A percentile compares a stretch with the other conserved stretches of the same genome.
Conservation (phyloP, 2,797 vertebrate genomes). For the Sebastes wilsoni region DNA sequence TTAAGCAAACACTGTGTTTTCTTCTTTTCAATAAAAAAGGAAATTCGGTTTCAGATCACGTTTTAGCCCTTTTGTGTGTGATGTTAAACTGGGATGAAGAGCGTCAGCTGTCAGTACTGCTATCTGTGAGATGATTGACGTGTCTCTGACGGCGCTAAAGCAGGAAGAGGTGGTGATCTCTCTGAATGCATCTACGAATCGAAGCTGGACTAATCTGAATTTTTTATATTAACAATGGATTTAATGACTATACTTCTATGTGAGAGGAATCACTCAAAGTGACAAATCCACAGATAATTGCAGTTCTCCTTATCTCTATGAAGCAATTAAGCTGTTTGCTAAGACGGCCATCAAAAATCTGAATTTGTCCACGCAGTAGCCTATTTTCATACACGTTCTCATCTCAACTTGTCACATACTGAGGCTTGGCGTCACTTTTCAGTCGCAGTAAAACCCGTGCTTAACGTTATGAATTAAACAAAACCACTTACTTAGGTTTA, state of each 20-base stretch:
- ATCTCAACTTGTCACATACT: too few relatives aligned
- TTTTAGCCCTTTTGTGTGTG: constrained; percentile 11
- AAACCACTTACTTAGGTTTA: not conserved
- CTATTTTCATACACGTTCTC: too few relatives aligned
- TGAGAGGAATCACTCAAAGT: not conserved
- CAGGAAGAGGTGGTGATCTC: not conserved
- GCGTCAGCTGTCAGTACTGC: constrained; percentile 40
- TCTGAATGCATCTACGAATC: not conserved
- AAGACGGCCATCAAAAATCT: not conserved
- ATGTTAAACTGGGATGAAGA: constrained; percentile 8
- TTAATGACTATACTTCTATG: not conserved
- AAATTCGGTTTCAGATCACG: not conserved
- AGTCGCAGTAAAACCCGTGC: too few relatives aligned
- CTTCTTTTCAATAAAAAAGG: not conserved
- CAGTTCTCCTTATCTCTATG: not conserved
- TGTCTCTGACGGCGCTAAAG: not conserved
- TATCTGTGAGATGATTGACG: constrained; percentile 32
- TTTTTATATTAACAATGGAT: not conserved
- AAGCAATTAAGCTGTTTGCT: not conserved
- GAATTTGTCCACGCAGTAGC: too few relatives aligned
- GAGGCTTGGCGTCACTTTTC: too few relatives aligned
- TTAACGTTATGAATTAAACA: too few relatives aligned
- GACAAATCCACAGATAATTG: not conserved
- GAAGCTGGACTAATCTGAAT: not conserved
- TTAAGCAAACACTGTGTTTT: not conserved